phyloP scores from a whole-genome alignment of 2,888 invertebrate species.

The Strigamia maritima region DNA sequence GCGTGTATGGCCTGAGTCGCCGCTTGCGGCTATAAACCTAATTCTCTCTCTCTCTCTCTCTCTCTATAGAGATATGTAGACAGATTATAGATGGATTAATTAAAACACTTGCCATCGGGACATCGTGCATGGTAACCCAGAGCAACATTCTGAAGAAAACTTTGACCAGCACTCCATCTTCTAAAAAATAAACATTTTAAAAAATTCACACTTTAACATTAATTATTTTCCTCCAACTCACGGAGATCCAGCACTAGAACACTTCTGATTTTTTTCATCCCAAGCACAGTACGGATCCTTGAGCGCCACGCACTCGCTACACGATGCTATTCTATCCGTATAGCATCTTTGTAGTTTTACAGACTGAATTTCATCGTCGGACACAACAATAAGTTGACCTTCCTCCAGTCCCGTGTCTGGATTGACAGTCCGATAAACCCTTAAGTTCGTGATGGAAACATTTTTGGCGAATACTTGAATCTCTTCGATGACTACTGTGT shows the following conservation, averaged over 20 bases:
- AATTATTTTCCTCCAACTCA: conserved; percentile 36
- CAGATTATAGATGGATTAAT: too few species aligned
- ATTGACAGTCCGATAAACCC: conserved; percentile 52
- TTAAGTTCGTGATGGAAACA: conserved; percentile 75
- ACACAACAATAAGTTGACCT: conserved; percentile 83
- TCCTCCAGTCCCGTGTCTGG: conserved; percentile 56
- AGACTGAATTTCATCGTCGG: conserved; percentile 78
- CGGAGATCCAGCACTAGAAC: conserved; percentile 50
- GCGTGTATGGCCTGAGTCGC: too few species aligned
- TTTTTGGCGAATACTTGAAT: conserved; percentile 73
- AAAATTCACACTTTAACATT: too few species aligned
- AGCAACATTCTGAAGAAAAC: conserved; percentile 77
- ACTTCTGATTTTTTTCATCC: conserved; percentile 81
- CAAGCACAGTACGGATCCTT: conserved; percentile 98
- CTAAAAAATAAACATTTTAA: too few species aligned
- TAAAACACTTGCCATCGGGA: conserved; percentile 56
- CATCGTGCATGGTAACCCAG: conserved; percentile 68
- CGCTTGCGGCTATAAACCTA: too few species aligned
- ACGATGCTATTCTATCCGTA: conserved; percentile 80
- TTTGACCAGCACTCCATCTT: conserved; percentile 70
- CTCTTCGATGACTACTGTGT: conserved; percentile 82
- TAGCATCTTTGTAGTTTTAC: conserved; percentile 86
- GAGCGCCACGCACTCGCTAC: conserved; percentile 83
- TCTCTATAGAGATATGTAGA: too few species aligned
- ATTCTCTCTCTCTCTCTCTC: too few species aligned